Percentiles rank a stretch among this genome's conserved stretches.
phyloP scores from a whole-genome alignment of 35 echinoderm and acorn worm genomes.

The Apostichopus parvimensis region DNA sequence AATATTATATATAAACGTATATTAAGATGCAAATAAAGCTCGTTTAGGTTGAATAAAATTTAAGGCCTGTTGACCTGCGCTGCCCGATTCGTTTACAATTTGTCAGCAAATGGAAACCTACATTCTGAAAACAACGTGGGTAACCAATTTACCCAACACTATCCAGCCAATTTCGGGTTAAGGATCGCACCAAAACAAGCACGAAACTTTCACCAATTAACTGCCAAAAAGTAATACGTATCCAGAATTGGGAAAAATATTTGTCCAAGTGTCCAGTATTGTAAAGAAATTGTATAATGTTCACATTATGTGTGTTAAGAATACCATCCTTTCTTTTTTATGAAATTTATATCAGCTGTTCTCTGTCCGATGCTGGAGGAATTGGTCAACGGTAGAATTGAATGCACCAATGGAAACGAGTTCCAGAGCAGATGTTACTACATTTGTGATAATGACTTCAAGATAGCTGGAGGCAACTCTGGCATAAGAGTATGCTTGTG shows the following conservation, averaged over 20 bases:
- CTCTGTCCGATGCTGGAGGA: background rate
- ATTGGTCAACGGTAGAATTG: background rate
- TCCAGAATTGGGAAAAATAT: too few species aligned
- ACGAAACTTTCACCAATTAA: too few species aligned
- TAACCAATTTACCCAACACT: background rate
- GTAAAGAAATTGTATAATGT: too few species aligned
- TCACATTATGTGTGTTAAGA: background rate
- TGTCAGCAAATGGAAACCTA: background rate
- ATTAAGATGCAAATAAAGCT: too few species aligned
- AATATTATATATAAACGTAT: too few species aligned
- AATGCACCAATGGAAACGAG: background rate
- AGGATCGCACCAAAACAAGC: too few species aligned
- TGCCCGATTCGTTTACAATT: background rate
- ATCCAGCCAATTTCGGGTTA: too few species aligned
- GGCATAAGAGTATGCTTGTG: background rate
- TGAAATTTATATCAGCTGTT: background rate
- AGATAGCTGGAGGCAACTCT: background rate
- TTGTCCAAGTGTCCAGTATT: too few species aligned
- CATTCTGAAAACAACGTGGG: background rate
- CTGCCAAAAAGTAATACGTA: too few species aligned
- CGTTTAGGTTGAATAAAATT: too few species aligned
- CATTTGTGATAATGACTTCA: background rate
- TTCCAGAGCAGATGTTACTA: background rate
- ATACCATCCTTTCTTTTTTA: background rate
- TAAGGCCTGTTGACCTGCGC: background rate